phyloP scores from a whole-genome alignment of 2,888 invertebrate species.

The Pollenia amentaria region DNA sequence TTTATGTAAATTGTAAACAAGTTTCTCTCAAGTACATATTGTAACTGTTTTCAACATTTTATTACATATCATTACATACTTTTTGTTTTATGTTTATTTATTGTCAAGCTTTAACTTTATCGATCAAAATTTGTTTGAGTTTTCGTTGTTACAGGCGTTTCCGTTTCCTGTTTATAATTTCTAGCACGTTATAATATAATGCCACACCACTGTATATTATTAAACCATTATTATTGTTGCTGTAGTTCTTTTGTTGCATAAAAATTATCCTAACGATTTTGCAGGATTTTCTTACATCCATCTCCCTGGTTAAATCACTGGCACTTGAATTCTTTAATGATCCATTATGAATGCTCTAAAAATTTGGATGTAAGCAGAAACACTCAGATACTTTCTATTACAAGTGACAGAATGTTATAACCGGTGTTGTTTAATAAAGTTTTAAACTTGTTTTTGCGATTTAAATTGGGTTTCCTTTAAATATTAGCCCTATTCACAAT shows the following conservation, averaged over 20 bases:
- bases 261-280: background rate
- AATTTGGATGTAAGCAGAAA: constrained; percentile 14
- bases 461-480: too few relatives aligned
- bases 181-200: background rate
- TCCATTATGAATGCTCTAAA: constrained; percentile 23
- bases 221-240: constrained; percentile 5
- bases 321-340: constrained; percentile 31
- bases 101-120: constrained; percentile 19
- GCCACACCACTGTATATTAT: constrained; percentile 13
- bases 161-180: constrained; percentile 52
- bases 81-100: background rate
- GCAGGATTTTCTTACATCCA: background rate
- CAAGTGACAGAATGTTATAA: constrained; percentile 28
- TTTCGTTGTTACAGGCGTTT: background rate
- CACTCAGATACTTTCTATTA: background rate
- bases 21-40: background rate
- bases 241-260: background rate
- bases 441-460: too few relatives aligned
- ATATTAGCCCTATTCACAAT: too few relatives aligned
- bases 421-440: background rate
- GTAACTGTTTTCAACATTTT: background rate
- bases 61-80: background rate
- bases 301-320: constrained; percentile 1
- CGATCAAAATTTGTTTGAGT: constrained; percentile 31
- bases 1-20: constrained; percentile 13